Base-by-base conservation (phyloP, 2,888 invertebrate genomes). In the Deilephila porcellus region DNA sequence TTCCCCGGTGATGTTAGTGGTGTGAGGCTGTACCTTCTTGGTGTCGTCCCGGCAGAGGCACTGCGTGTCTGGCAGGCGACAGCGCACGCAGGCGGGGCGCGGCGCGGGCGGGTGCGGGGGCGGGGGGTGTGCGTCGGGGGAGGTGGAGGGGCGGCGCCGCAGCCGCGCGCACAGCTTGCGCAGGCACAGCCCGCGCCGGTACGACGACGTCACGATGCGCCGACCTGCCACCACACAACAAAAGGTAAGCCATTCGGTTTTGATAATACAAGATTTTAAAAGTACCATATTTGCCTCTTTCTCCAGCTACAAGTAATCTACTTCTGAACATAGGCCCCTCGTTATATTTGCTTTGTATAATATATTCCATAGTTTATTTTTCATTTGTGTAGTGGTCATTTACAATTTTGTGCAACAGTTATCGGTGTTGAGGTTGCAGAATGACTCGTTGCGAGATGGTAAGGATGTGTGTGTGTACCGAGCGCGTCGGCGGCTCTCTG, bases 401-500 rank as follows among this genome's bases (percentile, higher is more conserved):
- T 37, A 8, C 8, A 37, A 37, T 37, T 37, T 37, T 37, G 11
- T 45, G 3, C 8, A 11, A 11, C 1, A 11, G 11, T 1, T 8
- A 3, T 45, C 45, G 45, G 11, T 45, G 11, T 11, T 11, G 11
- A 0, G 11, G 8, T 2, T 8, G 45, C 45, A 11, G 45, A 8
- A 1, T 25, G 0, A 25, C 25, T 25, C 25, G 25, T 25, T 25
- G 32, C 32, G 3, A 2, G 32, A 32, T 32, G 5, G 32, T 32
- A 32, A 32, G 32, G 5, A 32, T 45, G 45, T 11, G 11, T 11
- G 45, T 8, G 1, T 11, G 45, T 45, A 45, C 45, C 97, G 77
- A 97, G 95, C 79, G 95, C 94, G 75, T 88, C 85, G 0, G 98
- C 98, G 74, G 97, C 96, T 76, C 95, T 94, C 79, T 96, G 95